Percentiles rank a stretch among this genome's conserved stretches.
phyloP scores from a whole-genome alignment of 2,113 vertebrate genomes.

The Daphoenositta chrysoptera region DNA sequence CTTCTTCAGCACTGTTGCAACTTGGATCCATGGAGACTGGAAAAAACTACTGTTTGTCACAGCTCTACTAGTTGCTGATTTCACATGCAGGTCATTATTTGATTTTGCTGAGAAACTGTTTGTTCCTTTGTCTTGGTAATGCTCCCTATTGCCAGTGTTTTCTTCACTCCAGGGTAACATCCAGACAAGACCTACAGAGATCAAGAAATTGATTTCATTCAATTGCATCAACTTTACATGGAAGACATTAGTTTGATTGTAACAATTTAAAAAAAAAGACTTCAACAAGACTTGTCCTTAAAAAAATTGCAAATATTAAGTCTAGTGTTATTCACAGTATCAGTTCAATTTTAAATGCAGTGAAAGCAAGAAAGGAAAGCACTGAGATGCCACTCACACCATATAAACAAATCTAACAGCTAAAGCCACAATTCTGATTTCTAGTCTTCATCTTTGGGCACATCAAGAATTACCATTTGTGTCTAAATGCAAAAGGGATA shows the following conservation, averaged over 20 bases:
- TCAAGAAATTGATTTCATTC: not conserved
- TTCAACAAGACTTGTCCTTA: not conserved
- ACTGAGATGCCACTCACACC: not conserved
- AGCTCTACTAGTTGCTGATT: not conserved
- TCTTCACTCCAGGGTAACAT: constrained; percentile 81
- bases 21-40: constrained; percentile 70
- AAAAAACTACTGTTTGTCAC: not conserved
- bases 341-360: not conserved
- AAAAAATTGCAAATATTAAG: not conserved
- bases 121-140: not conserved
- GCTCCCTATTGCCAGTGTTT: not conserved
- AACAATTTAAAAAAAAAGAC: not conserved
- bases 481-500: not conserved
- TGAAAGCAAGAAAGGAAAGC: not conserved
- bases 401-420: not conserved
- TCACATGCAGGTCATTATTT: not conserved
- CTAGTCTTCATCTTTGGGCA: not conserved
- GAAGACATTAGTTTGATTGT: not conserved
- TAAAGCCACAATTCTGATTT: not conserved
- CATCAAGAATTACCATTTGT: not conserved
- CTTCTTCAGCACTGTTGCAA: constrained; percentile 71
- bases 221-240: not conserved
- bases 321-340: not conserved
- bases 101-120: not conserved
- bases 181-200: constrained; percentile 84